phyloP scores from a whole-genome alignment of 2,797 vertebrate genomes.

The Pempheris klunzingeri region DNA sequence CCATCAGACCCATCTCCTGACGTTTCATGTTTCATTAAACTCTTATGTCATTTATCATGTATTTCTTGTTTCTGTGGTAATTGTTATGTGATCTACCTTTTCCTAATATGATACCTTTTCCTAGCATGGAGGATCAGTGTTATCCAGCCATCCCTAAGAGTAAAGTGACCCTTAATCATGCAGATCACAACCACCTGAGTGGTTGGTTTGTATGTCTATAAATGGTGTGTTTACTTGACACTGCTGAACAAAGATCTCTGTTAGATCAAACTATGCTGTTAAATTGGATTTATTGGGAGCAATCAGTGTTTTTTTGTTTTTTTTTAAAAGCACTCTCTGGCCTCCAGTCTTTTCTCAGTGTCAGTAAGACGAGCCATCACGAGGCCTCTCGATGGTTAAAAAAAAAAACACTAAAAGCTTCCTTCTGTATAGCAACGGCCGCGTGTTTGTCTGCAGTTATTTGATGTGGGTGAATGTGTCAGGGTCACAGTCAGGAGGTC shows the following conservation, averaged over 20 bases:
- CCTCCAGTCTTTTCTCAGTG: constrained; percentile 28
- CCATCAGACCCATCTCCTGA: too few species aligned
- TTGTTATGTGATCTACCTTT: neutral
- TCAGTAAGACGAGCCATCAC: constrained; percentile 48
- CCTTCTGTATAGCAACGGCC: constrained; percentile 30
- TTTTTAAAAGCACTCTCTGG: constrained; percentile 7
- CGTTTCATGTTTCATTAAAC: too few species aligned
- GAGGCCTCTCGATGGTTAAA: constrained; percentile 9
- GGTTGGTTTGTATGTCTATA: neutral
- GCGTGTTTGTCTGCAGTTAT: constrained; percentile 66
- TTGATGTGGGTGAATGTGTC: constrained; percentile 77
- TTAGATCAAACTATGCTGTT: neutral
- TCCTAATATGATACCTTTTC: too few species aligned
- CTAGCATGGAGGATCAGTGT: neutral
- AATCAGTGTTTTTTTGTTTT: neutral
- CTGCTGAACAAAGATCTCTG: constrained; percentile 9
- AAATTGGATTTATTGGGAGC: neutral
- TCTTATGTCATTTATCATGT: too few species aligned
- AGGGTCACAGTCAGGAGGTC: constrained; percentile 78
- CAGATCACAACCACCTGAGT: neutral
- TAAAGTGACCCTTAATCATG: neutral
- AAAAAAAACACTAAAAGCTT: constrained; percentile 45
- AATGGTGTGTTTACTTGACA: neutral
- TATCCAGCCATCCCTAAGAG: neutral
- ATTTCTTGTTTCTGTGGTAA: too few species aligned